A percentile compares a stretch with the other conserved stretches of the same genome.
Conservation (phyloP, 2,888 invertebrate species). For the Cosmopolites sordidus region DNA sequence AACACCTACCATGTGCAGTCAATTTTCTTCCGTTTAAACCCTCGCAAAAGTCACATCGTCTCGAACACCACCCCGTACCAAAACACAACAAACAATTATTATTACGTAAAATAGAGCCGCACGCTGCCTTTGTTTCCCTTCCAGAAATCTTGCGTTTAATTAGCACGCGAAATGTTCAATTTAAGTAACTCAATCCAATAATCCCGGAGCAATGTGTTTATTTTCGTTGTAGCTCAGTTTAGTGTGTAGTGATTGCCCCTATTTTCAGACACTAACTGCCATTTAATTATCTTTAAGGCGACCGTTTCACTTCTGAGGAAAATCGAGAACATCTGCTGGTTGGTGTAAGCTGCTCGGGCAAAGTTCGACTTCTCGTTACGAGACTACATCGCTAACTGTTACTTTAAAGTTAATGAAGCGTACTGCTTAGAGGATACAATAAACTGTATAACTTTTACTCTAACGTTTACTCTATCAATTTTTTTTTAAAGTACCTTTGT, state of each 20-base stretch:
- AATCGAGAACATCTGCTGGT: slow-evolving; percentile 1
- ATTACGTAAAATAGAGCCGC: slow-evolving; percentile 13
- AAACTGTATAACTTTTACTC: too few relatives aligned
- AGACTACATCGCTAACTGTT: too few relatives aligned
- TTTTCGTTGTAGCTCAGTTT: slow-evolving; percentile 22
- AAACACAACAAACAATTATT: slow-evolving; percentile 14
- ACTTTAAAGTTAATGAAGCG: too few relatives aligned
- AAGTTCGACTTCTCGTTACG: too few relatives aligned
- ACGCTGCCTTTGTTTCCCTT: slow-evolving; percentile 7
- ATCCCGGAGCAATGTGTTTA: slow-evolving; percentile 29
- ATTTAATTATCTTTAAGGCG: background rate
- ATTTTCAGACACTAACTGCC: background rate
- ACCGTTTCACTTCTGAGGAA: background rate
- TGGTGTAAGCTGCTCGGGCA: too few relatives aligned
- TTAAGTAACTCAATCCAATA: slow-evolving; percentile 27
- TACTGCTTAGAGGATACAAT: too few relatives aligned
- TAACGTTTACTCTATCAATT: too few relatives aligned
- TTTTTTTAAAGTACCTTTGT: too few relatives aligned
- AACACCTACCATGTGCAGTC: too few relatives aligned
- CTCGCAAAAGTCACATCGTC: too few relatives aligned
- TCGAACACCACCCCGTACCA: background rate
- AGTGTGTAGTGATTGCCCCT: background rate
- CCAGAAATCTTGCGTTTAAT: slow-evolving; percentile 19
- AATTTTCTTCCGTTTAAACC: too few relatives aligned
- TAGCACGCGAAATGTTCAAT: slow-evolving; percentile 23